Conservation (phyloP, 2,888 invertebrate species). For the Dolichomitus sp. region DNA sequence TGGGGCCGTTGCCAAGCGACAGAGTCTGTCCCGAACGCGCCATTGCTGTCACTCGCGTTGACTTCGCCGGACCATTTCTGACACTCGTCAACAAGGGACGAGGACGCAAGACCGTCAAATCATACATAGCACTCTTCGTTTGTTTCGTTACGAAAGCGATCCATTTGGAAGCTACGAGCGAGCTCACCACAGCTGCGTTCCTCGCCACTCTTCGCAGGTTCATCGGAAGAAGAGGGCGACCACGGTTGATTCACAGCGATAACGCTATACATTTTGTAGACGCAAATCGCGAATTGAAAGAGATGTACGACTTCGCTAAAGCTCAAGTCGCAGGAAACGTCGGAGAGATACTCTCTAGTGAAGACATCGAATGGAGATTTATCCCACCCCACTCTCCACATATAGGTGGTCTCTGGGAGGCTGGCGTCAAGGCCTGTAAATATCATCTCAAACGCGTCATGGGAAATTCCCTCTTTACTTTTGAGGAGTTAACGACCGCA, state of each 20-base stretch:
- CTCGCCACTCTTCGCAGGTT: slow-evolving; percentile 67
- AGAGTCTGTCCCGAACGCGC: slow-evolving; percentile 41
- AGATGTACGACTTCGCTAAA: slow-evolving; percentile 43
- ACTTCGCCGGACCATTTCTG: slow-evolving; percentile 55
- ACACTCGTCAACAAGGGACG: slow-evolving; percentile 48
- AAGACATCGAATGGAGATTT: slow-evolving; percentile 71
- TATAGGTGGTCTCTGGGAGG: slow-evolving; percentile 73
- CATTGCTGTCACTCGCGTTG: slow-evolving; percentile 51
- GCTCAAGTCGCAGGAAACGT: background rate
- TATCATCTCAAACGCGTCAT: slow-evolving; percentile 72
- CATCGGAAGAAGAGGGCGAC: slow-evolving; percentile 65
- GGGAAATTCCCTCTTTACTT: slow-evolving; percentile 68
- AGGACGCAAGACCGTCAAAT: slow-evolving; percentile 57
- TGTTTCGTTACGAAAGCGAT: slow-evolving; percentile 70
- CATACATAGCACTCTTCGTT: slow-evolving; percentile 69
- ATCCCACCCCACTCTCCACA: slow-evolving; percentile 73
- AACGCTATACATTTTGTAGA: slow-evolving; percentile 75
- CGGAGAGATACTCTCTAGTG: background rate
- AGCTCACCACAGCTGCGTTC: slow-evolving; percentile 65
- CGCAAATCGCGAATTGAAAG: slow-evolving; percentile 65
- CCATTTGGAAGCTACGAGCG: slow-evolving; percentile 69
- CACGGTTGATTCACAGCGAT: slow-evolving; percentile 67
- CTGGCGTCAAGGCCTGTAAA: slow-evolving; percentile 75
- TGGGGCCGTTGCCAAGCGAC: slow-evolving; percentile 1
- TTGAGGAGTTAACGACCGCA: slow-evolving; percentile 71